These are phyloP conservation scores for Luehdorfia chinensis DNA, from an alignment of 1,140 invertebrate species.

Conservation along the genomic window DNA sequence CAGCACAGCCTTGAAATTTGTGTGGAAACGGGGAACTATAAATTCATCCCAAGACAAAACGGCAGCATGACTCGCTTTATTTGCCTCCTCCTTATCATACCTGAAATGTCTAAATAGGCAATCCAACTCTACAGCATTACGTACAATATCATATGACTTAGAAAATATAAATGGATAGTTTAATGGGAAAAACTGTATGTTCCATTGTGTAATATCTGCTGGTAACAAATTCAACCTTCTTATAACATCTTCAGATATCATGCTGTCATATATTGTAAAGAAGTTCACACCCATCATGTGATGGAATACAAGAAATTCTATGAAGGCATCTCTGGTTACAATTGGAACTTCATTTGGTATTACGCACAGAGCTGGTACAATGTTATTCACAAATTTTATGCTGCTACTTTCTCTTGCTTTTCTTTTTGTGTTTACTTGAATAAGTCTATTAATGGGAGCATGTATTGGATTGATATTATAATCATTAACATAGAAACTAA, in stretches of 20 bases:
- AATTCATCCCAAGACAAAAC: slow-evolving; percentile 82
- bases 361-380: slow-evolving; percentile 76
- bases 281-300: slow-evolving; percentile 77
- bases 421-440: slow-evolving; percentile 64
- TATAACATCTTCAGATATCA: slow-evolving; percentile 76
- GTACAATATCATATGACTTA: slow-evolving; percentile 64
- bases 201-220: slow-evolving; percentile 73
- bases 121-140: slow-evolving; percentile 80
- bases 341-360: slow-evolving; percentile 71
- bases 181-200: slow-evolving; percentile 75
- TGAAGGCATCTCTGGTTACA: slow-evolving; percentile 71
- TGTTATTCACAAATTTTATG: slow-evolving; percentile 70
- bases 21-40: slow-evolving; percentile 79
- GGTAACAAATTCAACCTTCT: slow-evolving; percentile 75
- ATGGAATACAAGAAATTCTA: slow-evolving; percentile 79
- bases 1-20: slow-evolving; percentile 61
- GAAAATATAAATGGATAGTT: slow-evolving; percentile 75
- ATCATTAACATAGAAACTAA: slow-evolving; percentile 75
- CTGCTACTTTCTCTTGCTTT: slow-evolving; percentile 41
- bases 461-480: slow-evolving; percentile 70
- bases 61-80: slow-evolving; percentile 75
- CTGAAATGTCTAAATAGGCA: slow-evolving; percentile 78
- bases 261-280: slow-evolving; percentile 78
- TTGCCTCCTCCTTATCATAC: slow-evolving; percentile 63
- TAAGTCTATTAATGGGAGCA: slow-evolving; percentile 72